These are phyloP conservation scores for Pollenia labialis DNA, from an alignment of 2,888 invertebrate genomes.

Conservation along the genomic window DNA sequence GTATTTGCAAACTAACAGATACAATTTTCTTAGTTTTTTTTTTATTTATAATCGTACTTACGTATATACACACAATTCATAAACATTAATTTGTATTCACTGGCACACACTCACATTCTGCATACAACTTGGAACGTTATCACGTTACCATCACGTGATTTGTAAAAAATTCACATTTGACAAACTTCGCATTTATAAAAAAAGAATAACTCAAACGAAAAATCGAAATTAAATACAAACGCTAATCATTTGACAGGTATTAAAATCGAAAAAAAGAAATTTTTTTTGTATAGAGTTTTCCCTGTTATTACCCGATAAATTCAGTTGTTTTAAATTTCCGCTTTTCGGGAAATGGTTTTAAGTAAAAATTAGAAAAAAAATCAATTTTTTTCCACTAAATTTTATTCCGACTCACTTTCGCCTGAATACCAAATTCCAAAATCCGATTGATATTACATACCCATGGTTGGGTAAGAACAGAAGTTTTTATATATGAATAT, in stretches of 20 bases:
- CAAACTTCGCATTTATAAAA: conserved; percentile 16
- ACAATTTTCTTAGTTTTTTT: background rate
- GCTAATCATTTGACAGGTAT: conserved; percentile 34
- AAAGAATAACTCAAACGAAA: background rate
- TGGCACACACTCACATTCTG: background rate
- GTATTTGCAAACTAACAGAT: no score
- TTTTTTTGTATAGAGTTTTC: no score
- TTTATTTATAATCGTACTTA: background rate
- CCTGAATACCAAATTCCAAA: no score
- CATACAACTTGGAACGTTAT: conserved; percentile 22
- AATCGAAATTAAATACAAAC: conserved; percentile 19
- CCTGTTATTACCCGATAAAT: no score
- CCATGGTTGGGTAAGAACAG: no score
- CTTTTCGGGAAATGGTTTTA: no score
- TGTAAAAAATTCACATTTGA: background rate
- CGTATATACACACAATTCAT: background rate
- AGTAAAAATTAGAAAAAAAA: no score
- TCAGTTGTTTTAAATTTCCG: no score
- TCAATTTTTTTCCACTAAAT: no score
- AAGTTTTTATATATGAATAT: no score
- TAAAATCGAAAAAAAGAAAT: background rate
- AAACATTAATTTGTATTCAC: background rate
- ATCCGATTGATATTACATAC: no score
- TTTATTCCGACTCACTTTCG: no score
- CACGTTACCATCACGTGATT: conserved; percentile 58